Percentiles rank a stretch among this genome's conserved stretches.
Conservation (phyloP, 2,113 vertebrate species). For the Ahaetulla prasina region DNA sequence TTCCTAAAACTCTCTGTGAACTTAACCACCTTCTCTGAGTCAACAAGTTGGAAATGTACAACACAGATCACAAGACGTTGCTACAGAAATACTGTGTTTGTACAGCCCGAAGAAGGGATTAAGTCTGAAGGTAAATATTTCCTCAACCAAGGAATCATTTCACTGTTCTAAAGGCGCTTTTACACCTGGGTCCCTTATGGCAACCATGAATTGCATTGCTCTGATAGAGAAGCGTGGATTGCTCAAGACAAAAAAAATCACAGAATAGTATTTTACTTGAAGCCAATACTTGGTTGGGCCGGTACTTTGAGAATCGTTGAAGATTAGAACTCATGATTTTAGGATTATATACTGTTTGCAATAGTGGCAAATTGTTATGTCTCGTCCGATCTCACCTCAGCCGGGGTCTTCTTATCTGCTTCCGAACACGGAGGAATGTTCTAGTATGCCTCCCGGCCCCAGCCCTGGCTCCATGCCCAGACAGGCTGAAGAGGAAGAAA, state of each 20-base stretch:
- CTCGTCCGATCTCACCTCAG: no score
- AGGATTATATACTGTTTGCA: not conserved
- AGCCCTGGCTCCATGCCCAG: no score
- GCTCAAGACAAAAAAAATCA: not conserved
- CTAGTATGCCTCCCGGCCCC: no score
- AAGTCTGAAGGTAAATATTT: not conserved
- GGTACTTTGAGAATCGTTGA: not conserved
- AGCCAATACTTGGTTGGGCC: not conserved
- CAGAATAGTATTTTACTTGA: not conserved
- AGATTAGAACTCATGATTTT: not conserved
- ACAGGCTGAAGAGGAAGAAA: no score
- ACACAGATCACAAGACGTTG: not conserved
- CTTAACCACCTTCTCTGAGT: not conserved
- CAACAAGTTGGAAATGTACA: not conserved
- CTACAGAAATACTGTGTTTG: not conserved
- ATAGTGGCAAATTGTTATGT: no score
- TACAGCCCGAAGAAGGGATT: not conserved
- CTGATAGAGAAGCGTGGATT: not conserved
- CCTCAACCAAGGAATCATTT: not conserved
- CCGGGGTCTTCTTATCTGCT: no score
- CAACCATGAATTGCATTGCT: not conserved
- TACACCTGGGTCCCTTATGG: no score
- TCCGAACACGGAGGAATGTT: no score
- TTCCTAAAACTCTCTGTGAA: not conserved
- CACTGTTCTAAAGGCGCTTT: not conserved